phyloP scores from a whole-genome alignment of 2,113 vertebrate species.

The Scomber scombrus region DNA sequence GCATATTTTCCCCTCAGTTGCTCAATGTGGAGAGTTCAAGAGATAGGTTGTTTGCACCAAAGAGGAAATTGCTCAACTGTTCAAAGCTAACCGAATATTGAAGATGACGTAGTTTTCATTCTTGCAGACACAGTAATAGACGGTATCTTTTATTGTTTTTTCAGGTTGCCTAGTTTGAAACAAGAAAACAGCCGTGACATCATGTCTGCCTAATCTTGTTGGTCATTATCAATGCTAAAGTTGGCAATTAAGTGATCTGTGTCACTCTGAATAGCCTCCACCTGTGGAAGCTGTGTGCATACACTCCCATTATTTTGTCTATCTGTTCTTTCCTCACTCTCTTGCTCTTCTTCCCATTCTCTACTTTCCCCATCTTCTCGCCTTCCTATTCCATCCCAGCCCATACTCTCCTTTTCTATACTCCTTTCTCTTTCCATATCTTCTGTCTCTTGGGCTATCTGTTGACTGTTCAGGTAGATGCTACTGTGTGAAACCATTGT shows the following conservation, averaged over 20 bases:
- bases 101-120: conserved; percentile 15
- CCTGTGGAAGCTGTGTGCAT: conserved; percentile 11
- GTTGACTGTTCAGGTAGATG: conserved; percentile 87
- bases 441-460: conserved; percentile 78
- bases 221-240: conserved; percentile 23
- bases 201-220: neutral
- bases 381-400: neutral
- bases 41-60: conserved; percentile 1
- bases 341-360: conserved; percentile 25
- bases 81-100: neutral
- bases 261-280: conserved; percentile 8
- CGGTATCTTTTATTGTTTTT: neutral
- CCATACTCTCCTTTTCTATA: conserved; percentile 18
- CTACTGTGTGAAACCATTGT: conserved; percentile 80
- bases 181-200: neutral
- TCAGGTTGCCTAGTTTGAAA: conserved; percentile 11
- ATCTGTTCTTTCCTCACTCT: conserved; percentile 15
- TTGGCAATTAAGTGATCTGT: conserved; percentile 23
- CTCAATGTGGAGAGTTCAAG: conserved; percentile 29
- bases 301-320: conserved; percentile 8
- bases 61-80: conserved; percentile 61
- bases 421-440: conserved; percentile 62
- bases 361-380: conserved; percentile 7
- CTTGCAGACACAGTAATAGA: neutral
- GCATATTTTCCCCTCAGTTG: conserved; percentile 32